These are phyloP conservation scores for Leptinotarsa peninsularis DNA, from an alignment of 2,888 invertebrate species.

Conservation along the genomic window DNA sequence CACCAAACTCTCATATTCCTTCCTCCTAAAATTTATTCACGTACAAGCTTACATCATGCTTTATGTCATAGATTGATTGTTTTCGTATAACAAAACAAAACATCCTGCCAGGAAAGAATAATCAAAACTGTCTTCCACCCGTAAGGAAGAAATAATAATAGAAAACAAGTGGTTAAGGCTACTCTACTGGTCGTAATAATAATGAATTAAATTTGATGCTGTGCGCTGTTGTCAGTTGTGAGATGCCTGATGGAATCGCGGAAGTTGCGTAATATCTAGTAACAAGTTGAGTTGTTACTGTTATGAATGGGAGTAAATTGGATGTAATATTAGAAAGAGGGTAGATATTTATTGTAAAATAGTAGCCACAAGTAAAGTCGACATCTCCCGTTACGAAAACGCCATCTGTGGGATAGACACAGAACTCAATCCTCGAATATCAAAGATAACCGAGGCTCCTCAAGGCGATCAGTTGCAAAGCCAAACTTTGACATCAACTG, in stretches of 20 bases:
- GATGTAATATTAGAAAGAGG: too few relatives aligned
- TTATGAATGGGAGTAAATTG: too few relatives aligned
- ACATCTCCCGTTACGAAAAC: too few relatives aligned
- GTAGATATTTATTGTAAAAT: too few relatives aligned
- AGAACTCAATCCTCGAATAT: too few relatives aligned
- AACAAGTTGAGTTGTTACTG: too few relatives aligned
- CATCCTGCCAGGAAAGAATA: conserved; percentile 19
- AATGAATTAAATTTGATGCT: conserved; percentile 26
- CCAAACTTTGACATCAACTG: too few relatives aligned
- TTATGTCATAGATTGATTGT: conserved; percentile 19
- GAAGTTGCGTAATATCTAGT: too few relatives aligned
- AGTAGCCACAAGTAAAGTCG: too few relatives aligned
- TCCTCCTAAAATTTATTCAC: conserved; percentile 1
- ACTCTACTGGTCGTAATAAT: conserved; percentile 27
- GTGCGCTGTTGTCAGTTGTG: conserved; percentile 11
- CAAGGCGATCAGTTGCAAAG: too few relatives aligned
- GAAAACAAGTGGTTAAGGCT: conserved; percentile 29
- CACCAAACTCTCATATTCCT: not conserved
- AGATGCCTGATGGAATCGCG: not conserved
- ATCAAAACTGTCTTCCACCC: conserved; percentile 24
- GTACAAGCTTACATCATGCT: conserved; percentile 13
- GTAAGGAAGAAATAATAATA: conserved; percentile 26
- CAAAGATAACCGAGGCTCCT: too few relatives aligned
- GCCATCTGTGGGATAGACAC: too few relatives aligned
- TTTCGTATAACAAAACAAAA: conserved; percentile 18